These are phyloP conservation scores for Porites rus DNA, from an alignment of 92 coral and sea anemone species.

Conservation along the genomic window DNA sequence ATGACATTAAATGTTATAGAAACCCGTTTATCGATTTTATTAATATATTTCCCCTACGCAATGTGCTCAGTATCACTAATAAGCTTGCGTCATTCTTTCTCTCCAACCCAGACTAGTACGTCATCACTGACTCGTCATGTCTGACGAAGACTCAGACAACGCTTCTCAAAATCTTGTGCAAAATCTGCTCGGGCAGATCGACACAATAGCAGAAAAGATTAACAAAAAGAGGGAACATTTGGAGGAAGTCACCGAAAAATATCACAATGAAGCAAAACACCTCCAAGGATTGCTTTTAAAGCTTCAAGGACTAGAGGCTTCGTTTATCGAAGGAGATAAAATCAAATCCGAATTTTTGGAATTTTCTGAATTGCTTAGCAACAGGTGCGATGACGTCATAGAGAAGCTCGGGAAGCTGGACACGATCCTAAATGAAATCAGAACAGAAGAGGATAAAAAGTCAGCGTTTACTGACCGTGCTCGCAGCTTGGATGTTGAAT, in stretches of 20 bases:
- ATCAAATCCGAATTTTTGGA: slow-evolving; percentile 65
- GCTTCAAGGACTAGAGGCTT: slow-evolving; percentile 61
- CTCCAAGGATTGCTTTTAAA: slow-evolving; percentile 58
- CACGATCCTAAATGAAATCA: slow-evolving; percentile 52
- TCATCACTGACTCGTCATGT: slow-evolving; percentile 44
- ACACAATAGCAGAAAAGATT: slow-evolving; percentile 58
- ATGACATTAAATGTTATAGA: too few relatives aligned
- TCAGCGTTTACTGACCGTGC: slow-evolving; percentile 27
- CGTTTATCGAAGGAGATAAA: slow-evolving; percentile 68
- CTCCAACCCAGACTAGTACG: not conserved
- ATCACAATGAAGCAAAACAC: slow-evolving; percentile 63
- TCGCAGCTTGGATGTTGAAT: slow-evolving; percentile 17
- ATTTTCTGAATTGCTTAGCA: slow-evolving; percentile 27
- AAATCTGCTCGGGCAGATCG: slow-evolving; percentile 62
- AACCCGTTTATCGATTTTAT: too few relatives aligned
- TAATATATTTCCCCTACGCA: too few relatives aligned
- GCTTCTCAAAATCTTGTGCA: slow-evolving; percentile 18
- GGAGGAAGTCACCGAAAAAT: slow-evolving; percentile 61
- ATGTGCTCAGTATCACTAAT: too few relatives aligned
- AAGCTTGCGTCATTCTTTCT: not conserved
- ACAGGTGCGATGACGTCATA: slow-evolving; percentile 54
- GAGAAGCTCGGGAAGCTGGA: slow-evolving; percentile 67
- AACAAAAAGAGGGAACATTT: slow-evolving; percentile 63
- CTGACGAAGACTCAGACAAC: slow-evolving; percentile 48
- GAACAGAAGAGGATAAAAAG: slow-evolving; percentile 53